These are phyloP conservation scores for Orbicella faveolata DNA, from an alignment of 64 coral and sea anemone species.

Conservation along the genomic window DNA sequence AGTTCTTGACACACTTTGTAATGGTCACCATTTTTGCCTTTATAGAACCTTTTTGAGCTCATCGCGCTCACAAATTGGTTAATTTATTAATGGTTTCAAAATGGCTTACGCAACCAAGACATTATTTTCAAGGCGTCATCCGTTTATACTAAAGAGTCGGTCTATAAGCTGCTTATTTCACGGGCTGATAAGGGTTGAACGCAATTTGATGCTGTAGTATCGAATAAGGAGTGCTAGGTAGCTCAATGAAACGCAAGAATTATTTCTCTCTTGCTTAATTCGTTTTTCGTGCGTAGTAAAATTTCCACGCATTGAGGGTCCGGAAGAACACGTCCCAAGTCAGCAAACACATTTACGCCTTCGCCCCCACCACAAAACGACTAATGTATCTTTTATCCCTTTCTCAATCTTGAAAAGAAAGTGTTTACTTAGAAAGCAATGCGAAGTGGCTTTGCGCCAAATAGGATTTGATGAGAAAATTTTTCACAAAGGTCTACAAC, in stretches of 20 bases:
- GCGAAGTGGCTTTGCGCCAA: constrained; percentile 23
- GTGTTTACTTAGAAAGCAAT: constrained; percentile 38
- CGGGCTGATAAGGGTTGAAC: constrained; percentile 12
- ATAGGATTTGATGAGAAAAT: background rate
- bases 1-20: constrained; percentile 43
- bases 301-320: background rate
- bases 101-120: constrained; percentile 5
- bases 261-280: background rate
- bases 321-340: constrained; percentile 34
- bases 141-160: background rate
- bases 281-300: constrained; percentile 2
- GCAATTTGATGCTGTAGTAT: background rate
- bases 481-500: background rate
- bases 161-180: constrained; percentile 26
- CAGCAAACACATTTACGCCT: constrained; percentile 38
- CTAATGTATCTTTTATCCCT: constrained; percentile 55
- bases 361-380: constrained; percentile 44
- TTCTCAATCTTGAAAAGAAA: constrained; percentile 28
- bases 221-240: background rate
- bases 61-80: constrained; percentile 24
- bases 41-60: background rate
- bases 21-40: constrained; percentile 23
- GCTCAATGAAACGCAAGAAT: background rate
- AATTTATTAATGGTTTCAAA: constrained; percentile 34
- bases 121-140: background rate